Percentiles rank a stretch among this genome's conserved stretches.
phyloP scores from a whole-genome alignment of 2,888 invertebrate species.

The Habrosyne pyritoides region DNA sequence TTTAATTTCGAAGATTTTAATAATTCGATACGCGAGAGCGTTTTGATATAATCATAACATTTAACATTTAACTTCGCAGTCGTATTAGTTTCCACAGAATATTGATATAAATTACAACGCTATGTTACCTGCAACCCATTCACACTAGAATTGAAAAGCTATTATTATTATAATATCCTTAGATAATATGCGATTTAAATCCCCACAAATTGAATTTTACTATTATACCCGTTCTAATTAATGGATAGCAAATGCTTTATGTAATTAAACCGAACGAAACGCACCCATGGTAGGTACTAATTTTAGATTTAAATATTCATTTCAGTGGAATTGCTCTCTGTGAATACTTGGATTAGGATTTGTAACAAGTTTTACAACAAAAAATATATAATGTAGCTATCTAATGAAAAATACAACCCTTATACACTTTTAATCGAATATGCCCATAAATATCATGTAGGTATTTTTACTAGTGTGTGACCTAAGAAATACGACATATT shows the following conservation, averaged over 20 bases:
- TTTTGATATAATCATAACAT: too few relatives aligned
- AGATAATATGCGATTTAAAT: conserved; percentile 40
- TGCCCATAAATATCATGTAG: too few relatives aligned
- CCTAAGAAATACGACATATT: too few relatives aligned
- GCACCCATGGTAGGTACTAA: not conserved
- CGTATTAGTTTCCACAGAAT: too few relatives aligned
- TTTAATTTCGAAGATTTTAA: too few relatives aligned
- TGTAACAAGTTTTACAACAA: not conserved
- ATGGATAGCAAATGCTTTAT: conserved; percentile 36
- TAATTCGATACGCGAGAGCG: too few relatives aligned
- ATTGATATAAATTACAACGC: not conserved
- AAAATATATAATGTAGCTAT: too few relatives aligned
- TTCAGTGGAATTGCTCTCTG: not conserved
- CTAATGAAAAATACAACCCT: too few relatives aligned
- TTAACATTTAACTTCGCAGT: too few relatives aligned
- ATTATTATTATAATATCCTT: conserved; percentile 9
- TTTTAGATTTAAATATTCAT: not conserved
- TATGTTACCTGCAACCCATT: conserved; percentile 7
- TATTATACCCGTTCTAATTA: conserved; percentile 46
- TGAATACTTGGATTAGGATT: not conserved
- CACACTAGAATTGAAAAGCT: conserved; percentile 8
- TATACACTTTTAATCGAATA: too few relatives aligned
- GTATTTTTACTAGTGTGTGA: too few relatives aligned
- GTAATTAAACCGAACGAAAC: not conserved
- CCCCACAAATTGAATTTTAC: conserved; percentile 40